Evolutionary conservation across 2,888 invertebrate genomes (phyloP).

Genomic region (Nysson spinosus): DNA sequence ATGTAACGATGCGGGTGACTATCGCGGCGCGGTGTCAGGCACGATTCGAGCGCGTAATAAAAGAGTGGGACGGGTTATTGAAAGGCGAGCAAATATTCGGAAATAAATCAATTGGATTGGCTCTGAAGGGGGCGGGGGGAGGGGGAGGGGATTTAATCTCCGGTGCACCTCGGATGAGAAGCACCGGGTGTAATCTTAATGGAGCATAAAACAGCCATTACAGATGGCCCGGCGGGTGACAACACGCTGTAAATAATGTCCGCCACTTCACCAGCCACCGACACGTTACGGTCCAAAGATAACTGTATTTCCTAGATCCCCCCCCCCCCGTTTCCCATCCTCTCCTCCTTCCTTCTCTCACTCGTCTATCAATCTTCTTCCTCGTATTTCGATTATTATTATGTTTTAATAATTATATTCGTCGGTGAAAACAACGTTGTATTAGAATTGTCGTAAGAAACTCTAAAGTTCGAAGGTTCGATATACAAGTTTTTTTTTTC

Average conservation of each 20-base stretch:
- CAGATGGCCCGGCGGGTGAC: slow-evolving; percentile 74
- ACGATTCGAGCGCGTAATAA: slow-evolving; percentile 34
- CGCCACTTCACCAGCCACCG: slow-evolving; percentile 43
- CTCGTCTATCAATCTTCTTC: too few relatives aligned
- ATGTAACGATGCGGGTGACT: too few relatives aligned
- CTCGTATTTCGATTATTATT: too few relatives aligned
- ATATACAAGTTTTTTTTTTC: too few relatives aligned
- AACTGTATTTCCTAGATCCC: slow-evolving; percentile 30
- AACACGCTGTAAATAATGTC: slow-evolving; percentile 70
- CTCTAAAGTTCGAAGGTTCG: too few relatives aligned
- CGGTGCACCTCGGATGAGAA: slow-evolving; percentile 57
- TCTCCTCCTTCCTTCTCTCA: too few relatives aligned
- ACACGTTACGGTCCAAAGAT: slow-evolving; percentile 38
- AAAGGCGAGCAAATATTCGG: slow-evolving; percentile 36
- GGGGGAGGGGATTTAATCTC: slow-evolving; percentile 58
- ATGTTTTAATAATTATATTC: too few relatives aligned
- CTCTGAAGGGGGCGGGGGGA: too few relatives aligned
- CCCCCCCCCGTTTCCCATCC: slow-evolving; percentile 9
- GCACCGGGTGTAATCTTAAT: slow-evolving; percentile 69
- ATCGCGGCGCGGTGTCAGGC: neutral
- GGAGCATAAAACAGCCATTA: slow-evolving; percentile 75
- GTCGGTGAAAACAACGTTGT: too few relatives aligned
- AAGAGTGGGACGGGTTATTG: too few relatives aligned
- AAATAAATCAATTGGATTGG: slow-evolving; percentile 55
- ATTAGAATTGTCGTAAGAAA: too few relatives aligned